Percentiles rank a stretch among this genome's conserved stretches.
Evolutionary conservation across 92 coral and sea anemone species (phyloP).

Genomic region (Epizoanthus scotinus): DNA sequence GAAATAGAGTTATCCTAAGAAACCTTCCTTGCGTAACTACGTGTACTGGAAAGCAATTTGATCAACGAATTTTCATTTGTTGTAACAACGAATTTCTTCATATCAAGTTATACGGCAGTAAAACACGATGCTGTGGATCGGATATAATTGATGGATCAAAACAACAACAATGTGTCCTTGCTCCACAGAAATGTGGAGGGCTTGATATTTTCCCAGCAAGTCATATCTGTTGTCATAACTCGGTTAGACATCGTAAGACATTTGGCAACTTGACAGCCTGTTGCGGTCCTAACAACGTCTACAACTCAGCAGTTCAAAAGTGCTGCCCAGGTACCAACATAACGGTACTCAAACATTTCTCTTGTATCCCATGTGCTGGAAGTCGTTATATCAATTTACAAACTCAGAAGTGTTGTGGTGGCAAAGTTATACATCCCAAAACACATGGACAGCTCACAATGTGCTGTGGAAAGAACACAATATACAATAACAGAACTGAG

Average conservation of each 20-base stretch:
- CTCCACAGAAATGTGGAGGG: conserved; percentile 15
- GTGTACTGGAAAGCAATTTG: conserved; percentile 1
- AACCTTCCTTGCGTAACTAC: not conserved
- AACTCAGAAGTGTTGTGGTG: conserved; percentile 22
- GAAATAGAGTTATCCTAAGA: not conserved
- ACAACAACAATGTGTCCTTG: too few species aligned
- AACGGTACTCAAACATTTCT: not conserved
- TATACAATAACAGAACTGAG: conserved; percentile 4
- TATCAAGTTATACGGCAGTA: not conserved
- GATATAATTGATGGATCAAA: not conserved
- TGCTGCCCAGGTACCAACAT: conserved; percentile 34
- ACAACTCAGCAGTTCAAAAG: conserved; percentile 12
- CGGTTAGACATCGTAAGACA: conserved; percentile 4
- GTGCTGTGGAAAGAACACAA: conserved; percentile 9
- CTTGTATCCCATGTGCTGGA: conserved; percentile 34
- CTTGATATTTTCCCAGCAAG: not conserved
- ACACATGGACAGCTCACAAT: not conserved
- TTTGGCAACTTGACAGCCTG: conserved; percentile 19
- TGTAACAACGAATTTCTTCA: not conserved
- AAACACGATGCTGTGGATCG: conserved; percentile 23
- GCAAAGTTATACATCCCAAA: conserved; percentile 1
- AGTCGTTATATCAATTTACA: conserved; percentile 21
- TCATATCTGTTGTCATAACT: conserved; percentile 31
- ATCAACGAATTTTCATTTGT: not conserved
- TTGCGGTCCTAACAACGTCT: conserved; percentile 8